Evolutionary conservation across 2,797 vertebrate genomes (phyloP), one percentile per base, ranked within the genome.

Genomic region (Micropoecilia bifurca): DNA sequence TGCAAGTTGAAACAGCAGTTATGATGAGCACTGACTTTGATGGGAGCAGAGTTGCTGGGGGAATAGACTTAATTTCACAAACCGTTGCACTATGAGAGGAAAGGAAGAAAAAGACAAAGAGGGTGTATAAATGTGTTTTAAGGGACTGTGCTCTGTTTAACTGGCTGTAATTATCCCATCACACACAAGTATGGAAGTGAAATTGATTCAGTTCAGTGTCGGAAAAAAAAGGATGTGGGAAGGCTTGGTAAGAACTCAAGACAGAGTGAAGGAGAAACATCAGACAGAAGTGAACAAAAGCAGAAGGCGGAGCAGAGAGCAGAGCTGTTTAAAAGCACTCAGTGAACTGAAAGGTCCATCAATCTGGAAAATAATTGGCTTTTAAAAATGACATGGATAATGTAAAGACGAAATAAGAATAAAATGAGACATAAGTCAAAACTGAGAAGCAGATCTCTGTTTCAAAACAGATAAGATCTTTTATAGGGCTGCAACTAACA

Each of bases 51-150:
- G 93, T 75, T 89, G 90, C 90, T 93, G 93, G 90, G 93, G 86
- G 72, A 94, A 90, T 93, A 76, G 95, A 96, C 95, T 94, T 95
- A 95, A 97, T 96, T 97, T 97, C 96, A 97, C 96, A 96, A 92
- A 96, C 85, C 88, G 83, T 83, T 96, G 96, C 96, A 95, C 96
- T 95, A 92, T 83, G 83, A 87, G 78, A 83, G 71, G 55, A 79
- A 76, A 78, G 80, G 59, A 83, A 66, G 71, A 59, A 36, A 63
- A 80, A 30, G 76, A 63, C 63, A 68, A 79, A 22, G 75, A 25
- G 76, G 16, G 53, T 3, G 74, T 74, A 83, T 73, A 90, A 89
- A 89, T 90, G 87, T 93, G 90, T 90, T 90, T 84, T 83, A 55
- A 14, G 78, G 81, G 90, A 87, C 78, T 86, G 82, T 87, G 13